Conservation (phyloP, 2,797 vertebrate species). For the Myotis findleyi region DNA sequence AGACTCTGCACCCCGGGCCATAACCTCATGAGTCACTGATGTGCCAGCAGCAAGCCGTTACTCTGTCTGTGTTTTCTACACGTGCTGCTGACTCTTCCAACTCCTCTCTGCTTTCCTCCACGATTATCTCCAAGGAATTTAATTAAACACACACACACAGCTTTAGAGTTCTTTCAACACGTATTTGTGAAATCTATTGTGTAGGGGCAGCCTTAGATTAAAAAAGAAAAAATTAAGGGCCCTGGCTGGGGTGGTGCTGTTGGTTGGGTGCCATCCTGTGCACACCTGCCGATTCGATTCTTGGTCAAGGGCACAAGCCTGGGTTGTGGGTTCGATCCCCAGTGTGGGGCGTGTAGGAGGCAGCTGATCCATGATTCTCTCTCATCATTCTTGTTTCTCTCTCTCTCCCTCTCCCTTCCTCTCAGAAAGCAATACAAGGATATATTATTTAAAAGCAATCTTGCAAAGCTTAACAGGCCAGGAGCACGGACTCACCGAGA, state of each 20-base stretch:
- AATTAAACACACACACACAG: not conserved
- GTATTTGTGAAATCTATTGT: not conserved
- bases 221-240: not conserved
- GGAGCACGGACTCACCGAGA: conserved; percentile 92
- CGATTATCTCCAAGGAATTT: not conserved
- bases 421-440: not conserved
- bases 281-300: too few species aligned
- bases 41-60: not conserved
- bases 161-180: not conserved
- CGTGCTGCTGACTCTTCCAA: not conserved
- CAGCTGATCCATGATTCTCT: too few species aligned
- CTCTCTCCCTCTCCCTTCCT: too few species aligned
- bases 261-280: too few species aligned
- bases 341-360: too few species aligned
- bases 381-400: too few species aligned
- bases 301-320: too few species aligned
- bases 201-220: not conserved
- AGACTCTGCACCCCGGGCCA: not conserved
- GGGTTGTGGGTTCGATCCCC: too few species aligned
- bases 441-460: too few species aligned
- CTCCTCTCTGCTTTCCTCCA: not conserved
- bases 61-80: not conserved
- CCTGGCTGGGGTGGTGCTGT: too few species aligned
- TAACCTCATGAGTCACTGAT: not conserved
- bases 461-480: too few species aligned